Conservation (phyloP, 2,888 invertebrate species). For the Dinocampus coccinellae region DNA sequence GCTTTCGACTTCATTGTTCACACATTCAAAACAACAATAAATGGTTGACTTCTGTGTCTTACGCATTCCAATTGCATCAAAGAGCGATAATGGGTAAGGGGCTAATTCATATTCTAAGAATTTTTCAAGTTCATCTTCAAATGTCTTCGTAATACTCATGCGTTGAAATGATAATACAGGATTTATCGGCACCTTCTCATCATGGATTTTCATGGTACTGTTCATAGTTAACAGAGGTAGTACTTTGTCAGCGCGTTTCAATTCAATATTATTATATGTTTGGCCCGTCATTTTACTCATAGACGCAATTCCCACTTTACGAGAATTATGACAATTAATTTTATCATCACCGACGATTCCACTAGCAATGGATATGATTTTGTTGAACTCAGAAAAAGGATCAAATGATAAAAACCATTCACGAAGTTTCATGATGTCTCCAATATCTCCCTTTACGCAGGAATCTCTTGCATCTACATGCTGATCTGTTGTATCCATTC, state of each 20-base stretch:
- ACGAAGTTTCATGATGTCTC: no score
- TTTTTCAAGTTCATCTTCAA: conserved; percentile 41
- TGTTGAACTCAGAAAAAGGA: no score
- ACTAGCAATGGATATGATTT: no score
- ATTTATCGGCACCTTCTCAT: conserved; percentile 35
- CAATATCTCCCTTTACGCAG: no score
- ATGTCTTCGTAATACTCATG: conserved; percentile 37
- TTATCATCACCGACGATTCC: no score
- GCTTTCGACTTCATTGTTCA: conserved; percentile 37
- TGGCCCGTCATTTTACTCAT: neutral
- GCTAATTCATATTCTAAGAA: conserved; percentile 44
- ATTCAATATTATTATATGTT: conserved; percentile 7
- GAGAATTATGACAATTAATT: conserved; percentile 18
- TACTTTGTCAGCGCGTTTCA: neutral
- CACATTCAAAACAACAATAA: conserved; percentile 42
- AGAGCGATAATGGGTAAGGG: conserved; percentile 46
- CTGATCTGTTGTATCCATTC: no score
- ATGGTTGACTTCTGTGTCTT: conserved; percentile 42
- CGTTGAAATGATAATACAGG: conserved; percentile 44
- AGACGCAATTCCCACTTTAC: neutral
- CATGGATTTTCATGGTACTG: conserved; percentile 31
- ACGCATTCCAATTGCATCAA: conserved; percentile 43
- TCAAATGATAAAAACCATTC: no score
- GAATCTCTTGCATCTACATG: no score
- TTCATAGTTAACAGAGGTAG: neutral